A percentile compares a stretch with the other conserved stretches of the same genome.
Conservation (phyloP, 2,797 vertebrate species). For the Amblyopsis hoosieri region DNA sequence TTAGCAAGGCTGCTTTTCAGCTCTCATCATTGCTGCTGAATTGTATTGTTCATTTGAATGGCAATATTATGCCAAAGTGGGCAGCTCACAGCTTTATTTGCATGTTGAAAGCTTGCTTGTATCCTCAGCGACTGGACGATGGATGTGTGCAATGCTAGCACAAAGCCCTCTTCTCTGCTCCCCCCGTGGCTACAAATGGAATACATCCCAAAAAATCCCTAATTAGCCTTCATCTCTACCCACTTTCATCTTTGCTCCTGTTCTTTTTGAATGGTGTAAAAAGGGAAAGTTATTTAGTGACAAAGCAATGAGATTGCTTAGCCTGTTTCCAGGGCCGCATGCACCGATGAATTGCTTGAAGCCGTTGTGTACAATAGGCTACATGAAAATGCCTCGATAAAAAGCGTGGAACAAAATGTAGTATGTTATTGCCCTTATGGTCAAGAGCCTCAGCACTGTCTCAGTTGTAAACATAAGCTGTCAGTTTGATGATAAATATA, state of each 20-base stretch:
- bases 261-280: slow-evolving; percentile 11
- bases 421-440: slow-evolving; percentile 21
- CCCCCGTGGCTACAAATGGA: slow-evolving; percentile 1
- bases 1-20: too few species aligned
- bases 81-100: slow-evolving; percentile 10
- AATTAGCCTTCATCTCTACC: too few species aligned
- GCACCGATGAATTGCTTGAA: slow-evolving; percentile 5
- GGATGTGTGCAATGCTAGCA: slow-evolving; percentile 10
- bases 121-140: slow-evolving; percentile 6
- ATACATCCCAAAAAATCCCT: background rate
- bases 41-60: too few species aligned
- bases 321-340: slow-evolving; percentile 13
- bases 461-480: background rate
- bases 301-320: slow-evolving; percentile 2
- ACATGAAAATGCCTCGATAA: slow-evolving; percentile 32
- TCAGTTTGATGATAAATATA: slow-evolving; percentile 31
- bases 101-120: slow-evolving; percentile 14
- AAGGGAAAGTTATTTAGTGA: slow-evolving; percentile 7
- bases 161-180: slow-evolving; percentile 29
- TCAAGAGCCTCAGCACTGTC: background rate
- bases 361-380: background rate
- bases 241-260: background rate
- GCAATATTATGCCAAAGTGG: too few species aligned
- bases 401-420: slow-evolving; percentile 15
- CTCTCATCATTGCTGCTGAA: too few species aligned